Base-by-base conservation (phyloP, 2,113 vertebrate genomes). In the Engraulis encrasicolus region DNA sequence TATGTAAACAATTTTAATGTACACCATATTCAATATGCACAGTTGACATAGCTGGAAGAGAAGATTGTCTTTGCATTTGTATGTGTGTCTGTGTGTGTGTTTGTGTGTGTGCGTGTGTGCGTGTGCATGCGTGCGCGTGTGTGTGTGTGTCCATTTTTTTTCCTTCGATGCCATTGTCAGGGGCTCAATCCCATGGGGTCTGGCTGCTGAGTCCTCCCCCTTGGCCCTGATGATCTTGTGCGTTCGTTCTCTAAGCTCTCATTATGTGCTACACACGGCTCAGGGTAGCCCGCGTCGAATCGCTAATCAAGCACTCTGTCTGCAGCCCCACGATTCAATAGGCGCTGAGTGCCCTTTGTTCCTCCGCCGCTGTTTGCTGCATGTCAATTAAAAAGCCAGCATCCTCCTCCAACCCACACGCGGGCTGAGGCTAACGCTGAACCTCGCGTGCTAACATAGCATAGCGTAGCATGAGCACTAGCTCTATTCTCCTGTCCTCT, bases 231-330 rank as follows among this genome's bases (percentile, higher is more conserved):
- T 92, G 82, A 50, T 89, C 91, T 91, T 90, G 91, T 85, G 88
- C n/a, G 87, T 86, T 89, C 36, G 80, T 84, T 92, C 91, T 91
- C 92, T 92, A 90, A 91, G 92, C 91, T 91, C 93, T 94, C 91
- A 93, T 94, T 93, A 94, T 93, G 89, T 90, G 91, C 92, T 92
- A 91, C 92, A 91, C 92, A 93, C 89, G 88, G 90, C 91, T 91
- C 90, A 86, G 88, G 90, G 91, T 93, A n/a, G 90, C 85, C 92
- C 78, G 88, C 90, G 91, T 92, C 92, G 89, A 94, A 94, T 94
- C 89, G 15, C 93, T 93, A 94, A 94, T 94, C 93, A 93, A 93
- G 91, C 91, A 80, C 88, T 91, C 91, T 86, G 90, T 93, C 92
- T 91, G 91, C 88, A 90, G 90, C 81, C 87, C 86, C 81, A 86